Evolutionary conservation across 2,113 vertebrate genomes (phyloP).

Genomic region (Piaya cayana): DNA sequence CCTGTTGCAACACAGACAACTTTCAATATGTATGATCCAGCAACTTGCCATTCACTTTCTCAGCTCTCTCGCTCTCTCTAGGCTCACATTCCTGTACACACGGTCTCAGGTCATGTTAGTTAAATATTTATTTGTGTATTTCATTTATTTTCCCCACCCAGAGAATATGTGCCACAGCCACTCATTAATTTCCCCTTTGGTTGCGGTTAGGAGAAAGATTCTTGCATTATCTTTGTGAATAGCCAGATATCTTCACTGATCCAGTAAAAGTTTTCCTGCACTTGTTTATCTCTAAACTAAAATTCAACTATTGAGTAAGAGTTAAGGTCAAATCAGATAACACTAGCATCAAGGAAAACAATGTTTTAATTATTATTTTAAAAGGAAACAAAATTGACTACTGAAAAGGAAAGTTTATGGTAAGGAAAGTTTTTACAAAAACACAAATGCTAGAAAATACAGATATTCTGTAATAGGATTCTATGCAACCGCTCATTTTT

Average conservation of each 20-base stretch:
- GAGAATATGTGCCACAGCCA: neutral
- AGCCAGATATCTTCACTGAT: neutral
- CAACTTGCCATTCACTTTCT: neutral
- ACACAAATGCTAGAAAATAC: neutral
- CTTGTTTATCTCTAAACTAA: neutral
- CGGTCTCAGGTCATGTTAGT: neutral
- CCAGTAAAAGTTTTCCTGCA: neutral
- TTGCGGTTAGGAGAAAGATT: neutral
- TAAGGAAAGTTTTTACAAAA: neutral
- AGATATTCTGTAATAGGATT: neutral
- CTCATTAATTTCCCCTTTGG: neutral
- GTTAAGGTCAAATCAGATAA: neutral
- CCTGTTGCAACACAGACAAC: neutral
- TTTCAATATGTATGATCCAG: neutral
- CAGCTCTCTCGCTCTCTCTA: neutral
- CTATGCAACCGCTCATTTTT: neutral
- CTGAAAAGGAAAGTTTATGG: neutral
- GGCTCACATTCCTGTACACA: neutral
- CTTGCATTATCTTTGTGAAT: neutral
- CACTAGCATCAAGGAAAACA: neutral
- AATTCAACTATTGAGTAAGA: neutral
- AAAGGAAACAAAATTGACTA: neutral
- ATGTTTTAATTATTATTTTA: neutral
- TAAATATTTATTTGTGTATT: slow-evolving; percentile 16
- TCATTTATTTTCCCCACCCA: neutral